These are phyloP conservation scores for Platorchestia sp. DNA, from an alignment of 1,140 invertebrate genomes.

Conservation along the genomic window DNA sequence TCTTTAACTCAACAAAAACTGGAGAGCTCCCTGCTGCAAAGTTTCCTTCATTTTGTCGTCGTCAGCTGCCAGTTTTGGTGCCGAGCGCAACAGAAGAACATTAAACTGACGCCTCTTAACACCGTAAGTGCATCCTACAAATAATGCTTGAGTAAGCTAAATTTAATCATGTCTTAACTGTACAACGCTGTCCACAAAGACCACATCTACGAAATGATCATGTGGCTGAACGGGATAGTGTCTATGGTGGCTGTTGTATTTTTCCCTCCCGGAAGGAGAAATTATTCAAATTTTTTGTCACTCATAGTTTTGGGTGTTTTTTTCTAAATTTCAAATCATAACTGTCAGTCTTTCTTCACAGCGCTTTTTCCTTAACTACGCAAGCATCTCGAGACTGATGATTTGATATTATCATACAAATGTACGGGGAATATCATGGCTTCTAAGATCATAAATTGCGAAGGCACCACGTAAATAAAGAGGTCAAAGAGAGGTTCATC, in stretches of 20 bases:
- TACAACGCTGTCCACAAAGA: neutral
- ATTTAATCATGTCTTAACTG: neutral
- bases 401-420: no score
- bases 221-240: neutral
- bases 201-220: neutral
- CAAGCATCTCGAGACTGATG: no score
- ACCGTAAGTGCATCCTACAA: neutral
- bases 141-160: neutral
- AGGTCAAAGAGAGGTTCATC: no score
- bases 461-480: no score
- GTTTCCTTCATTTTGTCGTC: neutral
- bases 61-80: neutral
- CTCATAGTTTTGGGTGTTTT: no score
- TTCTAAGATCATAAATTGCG: no score
- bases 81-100: neutral
- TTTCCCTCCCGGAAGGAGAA: neutral
- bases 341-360: no score
- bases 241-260: neutral
- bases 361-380: no score
- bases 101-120: neutral
- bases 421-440: no score
- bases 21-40: neutral
- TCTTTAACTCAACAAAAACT: neutral
- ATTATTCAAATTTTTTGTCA: neutral
- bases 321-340: no score